Evolutionary conservation across 2,888 invertebrate genomes (phyloP).

Genomic region (Morpho helenor): DNA sequence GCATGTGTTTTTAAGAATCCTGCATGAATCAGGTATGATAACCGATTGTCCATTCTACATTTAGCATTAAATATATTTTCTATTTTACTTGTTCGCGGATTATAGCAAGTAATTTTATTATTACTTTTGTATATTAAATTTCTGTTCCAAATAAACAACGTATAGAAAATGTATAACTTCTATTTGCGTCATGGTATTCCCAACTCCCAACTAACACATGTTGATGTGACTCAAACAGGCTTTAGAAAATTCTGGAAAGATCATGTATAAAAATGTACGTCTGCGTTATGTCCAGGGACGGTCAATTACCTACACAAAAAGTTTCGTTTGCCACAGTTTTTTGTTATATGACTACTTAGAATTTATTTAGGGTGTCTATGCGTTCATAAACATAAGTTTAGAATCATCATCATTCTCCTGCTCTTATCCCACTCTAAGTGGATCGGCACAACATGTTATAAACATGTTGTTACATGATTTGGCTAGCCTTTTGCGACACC

Average conservation of each 20-base stretch:
- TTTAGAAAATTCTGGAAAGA: conserved; percentile 18
- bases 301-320: conserved; percentile 23
- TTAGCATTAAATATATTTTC: too few species aligned
- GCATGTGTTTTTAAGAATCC: too few species aligned
- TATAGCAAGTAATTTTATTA: too few species aligned
- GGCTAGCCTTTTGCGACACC: too few species aligned
- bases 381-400: not conserved
- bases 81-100: too few species aligned
- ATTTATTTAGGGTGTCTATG: conserved; percentile 16
- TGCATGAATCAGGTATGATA: too few species aligned
- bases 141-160: too few species aligned
- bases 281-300: conserved; percentile 9
- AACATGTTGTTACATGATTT: too few species aligned
- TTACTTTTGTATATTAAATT: too few species aligned
- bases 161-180: not conserved
- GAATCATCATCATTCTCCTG: not conserved
- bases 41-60: too few species aligned
- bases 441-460: too few species aligned
- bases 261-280: conserved; percentile 13
- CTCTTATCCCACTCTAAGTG: too few species aligned
- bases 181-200: conserved; percentile 16
- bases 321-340: conserved; percentile 18
- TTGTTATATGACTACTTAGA: conserved; percentile 15
- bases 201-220: conserved; percentile 11
- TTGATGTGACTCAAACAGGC: conserved; percentile 12